Evolutionary conservation across 2,113 vertebrate species (phyloP), one percentile per base, ranked within the genome.

Genomic region (Dascyllus trimaculatus): DNA sequence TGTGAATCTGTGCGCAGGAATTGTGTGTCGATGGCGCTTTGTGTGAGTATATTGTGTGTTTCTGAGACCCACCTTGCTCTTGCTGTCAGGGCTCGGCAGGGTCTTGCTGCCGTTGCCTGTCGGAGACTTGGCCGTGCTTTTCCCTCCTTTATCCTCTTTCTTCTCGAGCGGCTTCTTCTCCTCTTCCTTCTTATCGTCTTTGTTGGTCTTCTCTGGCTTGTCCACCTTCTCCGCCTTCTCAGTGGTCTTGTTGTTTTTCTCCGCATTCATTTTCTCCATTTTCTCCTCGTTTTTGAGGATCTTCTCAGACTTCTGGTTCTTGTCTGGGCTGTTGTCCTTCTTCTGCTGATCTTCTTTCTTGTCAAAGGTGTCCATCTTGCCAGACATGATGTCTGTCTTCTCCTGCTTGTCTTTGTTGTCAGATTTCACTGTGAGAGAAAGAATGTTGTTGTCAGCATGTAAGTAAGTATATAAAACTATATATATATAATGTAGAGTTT

Each of bases 71-170:
- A 99, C 98, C 97, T 98, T 99, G 45, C 88, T 52, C 90, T 97
- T 99, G 94, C 95, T 95, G 88, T 98, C 97, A 0, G 95, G 94
- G 82, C 95, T 96, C 46, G 94, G 93, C 11, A 96, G 92, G 57
- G 95, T 95, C 87, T 97, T 98, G 91, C 80, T 93, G 66, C 95
- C 93, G 15, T 93, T 96, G 84, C 94, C 93, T 1, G 94, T 81
- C 40, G 92, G 79, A 15, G 90, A 80, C 80, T 93, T 94, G 60
- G 80, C 85, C 1, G 85, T 53, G 14, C 72, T 88, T 85, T 94
- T 95, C 6, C 71, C 91, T 53, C 81, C 89, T 29, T 93, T 91
- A 1, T 79, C 95, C 71, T 94, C 93, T n/a, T 90, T 93, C 60
- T 71, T 85, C 1, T 93, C 88, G 49, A 87, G 84, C 0, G 43